A percentile compares a stretch with the other conserved stretches of the same genome.
Conservation (phyloP, 2,113 vertebrate genomes). For the Gila orcuttii region DNA sequence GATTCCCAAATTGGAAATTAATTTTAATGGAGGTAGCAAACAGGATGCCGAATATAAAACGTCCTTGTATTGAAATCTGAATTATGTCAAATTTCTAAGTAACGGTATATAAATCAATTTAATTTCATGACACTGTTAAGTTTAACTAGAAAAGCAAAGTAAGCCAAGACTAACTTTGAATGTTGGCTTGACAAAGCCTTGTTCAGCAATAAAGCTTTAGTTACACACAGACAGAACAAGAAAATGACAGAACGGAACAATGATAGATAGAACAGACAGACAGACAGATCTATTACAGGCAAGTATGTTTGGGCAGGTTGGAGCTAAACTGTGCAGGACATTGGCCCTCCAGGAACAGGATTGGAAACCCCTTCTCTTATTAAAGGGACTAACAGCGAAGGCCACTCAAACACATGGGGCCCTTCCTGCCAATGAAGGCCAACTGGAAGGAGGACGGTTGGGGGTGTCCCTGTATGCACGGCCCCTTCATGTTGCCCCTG, state of each 20-base stretch:
- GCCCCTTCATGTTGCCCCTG: conserved; percentile 67
- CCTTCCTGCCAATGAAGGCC: conserved; percentile 14
- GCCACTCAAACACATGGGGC: conserved; percentile 33
- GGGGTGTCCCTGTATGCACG: conserved; percentile 52
- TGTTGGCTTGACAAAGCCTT: no score
- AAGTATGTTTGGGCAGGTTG: not conserved
- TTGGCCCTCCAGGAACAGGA: not conserved
- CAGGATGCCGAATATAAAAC: not conserved
- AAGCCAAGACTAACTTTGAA: not conserved
- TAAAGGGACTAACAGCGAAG: conserved; percentile 17
- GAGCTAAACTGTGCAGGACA: not conserved
- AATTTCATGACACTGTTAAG: no score
- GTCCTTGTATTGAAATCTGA: no score
- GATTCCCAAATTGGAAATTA: not conserved
- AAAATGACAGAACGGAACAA: not conserved
- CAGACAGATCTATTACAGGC: not conserved
- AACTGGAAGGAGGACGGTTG: not conserved
- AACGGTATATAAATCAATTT: no score
- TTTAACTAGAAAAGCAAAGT: not conserved
- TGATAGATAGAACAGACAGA: not conserved
- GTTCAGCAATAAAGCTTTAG: no score
- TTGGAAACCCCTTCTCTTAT: conserved; percentile 4
- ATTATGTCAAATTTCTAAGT: no score
- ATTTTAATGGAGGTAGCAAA: not conserved
- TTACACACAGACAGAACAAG: not conserved